phyloP scores from a whole-genome alignment of 2,113 vertebrate genomes.

The Mustelus asterias region DNA sequence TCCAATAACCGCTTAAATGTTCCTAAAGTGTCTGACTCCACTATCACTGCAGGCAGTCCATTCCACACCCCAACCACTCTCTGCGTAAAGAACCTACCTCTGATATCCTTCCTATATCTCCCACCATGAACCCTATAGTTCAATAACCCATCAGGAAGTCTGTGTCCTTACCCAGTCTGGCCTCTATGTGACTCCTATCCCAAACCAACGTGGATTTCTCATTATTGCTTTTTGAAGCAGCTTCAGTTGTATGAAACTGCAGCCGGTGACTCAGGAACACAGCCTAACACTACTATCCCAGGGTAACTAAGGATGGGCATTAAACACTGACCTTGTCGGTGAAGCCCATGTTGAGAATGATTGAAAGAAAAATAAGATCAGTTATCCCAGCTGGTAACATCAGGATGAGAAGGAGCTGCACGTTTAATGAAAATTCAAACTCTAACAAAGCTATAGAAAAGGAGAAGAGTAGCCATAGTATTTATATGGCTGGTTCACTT shows the following conservation, averaged over 20 bases:
- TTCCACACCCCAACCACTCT: too few relatives aligned
- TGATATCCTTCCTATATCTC: too few relatives aligned
- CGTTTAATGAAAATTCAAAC: not conserved
- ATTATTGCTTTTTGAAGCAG: not conserved
- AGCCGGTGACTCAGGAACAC: not conserved
- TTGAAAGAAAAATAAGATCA: not conserved
- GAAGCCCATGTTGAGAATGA: not conserved
- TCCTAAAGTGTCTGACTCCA: too few relatives aligned
- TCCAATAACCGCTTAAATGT: too few relatives aligned
- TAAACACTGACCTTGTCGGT: not conserved
- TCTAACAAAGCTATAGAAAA: not conserved
- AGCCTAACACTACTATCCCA: not conserved
- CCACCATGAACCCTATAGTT: too few relatives aligned
- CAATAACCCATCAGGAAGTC: not conserved
- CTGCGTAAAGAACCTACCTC: too few relatives aligned
- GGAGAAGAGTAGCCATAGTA: not conserved
- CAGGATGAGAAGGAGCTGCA: not conserved
- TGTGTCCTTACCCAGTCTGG: not conserved
- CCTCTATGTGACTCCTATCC: not conserved
- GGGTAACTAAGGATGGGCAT: not conserved
- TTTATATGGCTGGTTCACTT: too few relatives aligned
- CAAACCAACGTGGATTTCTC: not conserved
- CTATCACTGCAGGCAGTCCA: too few relatives aligned
- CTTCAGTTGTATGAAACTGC: not conserved
- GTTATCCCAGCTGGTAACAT: not conserved